Base-by-base conservation (phyloP, 2,888 invertebrate genomes). In the Serrognathus titanus region DNA sequence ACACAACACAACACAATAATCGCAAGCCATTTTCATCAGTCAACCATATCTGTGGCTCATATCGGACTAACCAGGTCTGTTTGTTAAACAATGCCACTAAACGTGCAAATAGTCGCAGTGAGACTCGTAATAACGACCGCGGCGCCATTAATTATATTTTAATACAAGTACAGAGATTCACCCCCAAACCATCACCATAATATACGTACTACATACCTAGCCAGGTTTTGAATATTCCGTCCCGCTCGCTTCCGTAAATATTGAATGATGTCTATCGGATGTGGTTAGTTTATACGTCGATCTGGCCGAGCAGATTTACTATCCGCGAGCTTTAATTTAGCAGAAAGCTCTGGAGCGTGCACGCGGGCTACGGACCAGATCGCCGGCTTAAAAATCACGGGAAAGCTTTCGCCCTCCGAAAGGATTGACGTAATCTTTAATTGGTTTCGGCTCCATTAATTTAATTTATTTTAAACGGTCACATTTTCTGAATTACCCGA, bases 221-320 rank as follows among this genome's bases (percentile, higher is more conserved):
- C 20, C 20, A 43, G n/a, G 43, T 43, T 43, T 43, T 43, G 43
- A 43, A 43, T 43, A 43, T 16, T 16, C 43, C 43, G 16, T 43
- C 13, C 43, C 9, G 16, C 9, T 11, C 43, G 53, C 38, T 43
- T 38, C 50, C 52, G 49, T 58, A 54, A 58, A 58, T 58, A 58
- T 58, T 58, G 51, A 54, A 58, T 58, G 53, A 51, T 54, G 46
- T 46, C 45, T 53, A 53, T 58, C 53, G 49, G 47, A 51, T 54
- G 38, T 40, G 54, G 58, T 58, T 58, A 54, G 54, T 58, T 54
- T 57, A 57, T 57, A 53, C 51, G 58, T 50, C 51, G 50, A 49
- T 53, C 35, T 12, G 35, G 10, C 31, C 43, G 37, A 8, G 43
- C 40, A 40, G 43, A 43, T 43, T 43, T 43, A 43, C 43, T 43